Conservation (phyloP, 2,888 invertebrate genomes). For the Sphaeridia pumilis region DNA sequence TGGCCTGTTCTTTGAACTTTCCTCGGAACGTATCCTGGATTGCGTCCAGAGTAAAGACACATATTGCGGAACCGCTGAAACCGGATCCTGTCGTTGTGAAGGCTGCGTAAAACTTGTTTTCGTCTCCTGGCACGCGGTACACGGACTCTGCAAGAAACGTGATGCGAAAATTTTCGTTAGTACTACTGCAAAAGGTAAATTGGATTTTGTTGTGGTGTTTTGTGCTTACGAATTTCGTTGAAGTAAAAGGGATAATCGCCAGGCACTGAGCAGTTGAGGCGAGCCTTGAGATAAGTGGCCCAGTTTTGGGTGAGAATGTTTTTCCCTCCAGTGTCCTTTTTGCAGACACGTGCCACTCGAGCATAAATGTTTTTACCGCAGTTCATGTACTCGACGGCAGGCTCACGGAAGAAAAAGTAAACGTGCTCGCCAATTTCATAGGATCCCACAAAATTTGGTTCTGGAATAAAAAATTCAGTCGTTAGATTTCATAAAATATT, state of each 20-base stretch:
- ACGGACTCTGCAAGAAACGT: slow-evolving; percentile 83
- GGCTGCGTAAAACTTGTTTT: slow-evolving; percentile 85
- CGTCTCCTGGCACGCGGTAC: slow-evolving; percentile 82
- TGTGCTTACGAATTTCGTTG: slow-evolving; percentile 85
- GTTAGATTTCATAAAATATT: too few relatives aligned
- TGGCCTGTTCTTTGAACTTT: slow-evolving; percentile 91
- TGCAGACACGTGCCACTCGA: slow-evolving; percentile 91
- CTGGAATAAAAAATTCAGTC: too few relatives aligned
- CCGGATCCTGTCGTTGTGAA: slow-evolving; percentile 94
- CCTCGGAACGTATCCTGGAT: slow-evolving; percentile 89
- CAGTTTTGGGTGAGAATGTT: slow-evolving; percentile 87
- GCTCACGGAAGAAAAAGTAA: slow-evolving; percentile 95
- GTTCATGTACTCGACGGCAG: slow-evolving; percentile 86
- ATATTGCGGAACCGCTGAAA: slow-evolving; percentile 93
- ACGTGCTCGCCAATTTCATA: slow-evolving; percentile 91
- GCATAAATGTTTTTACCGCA: slow-evolving; percentile 95
- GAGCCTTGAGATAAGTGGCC: slow-evolving; percentile 89
- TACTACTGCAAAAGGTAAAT: too few relatives aligned
- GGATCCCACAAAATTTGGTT: slow-evolving; percentile 96
- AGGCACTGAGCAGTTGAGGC: slow-evolving; percentile 91
- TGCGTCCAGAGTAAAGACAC: slow-evolving; percentile 80
- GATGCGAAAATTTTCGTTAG: too few relatives aligned
- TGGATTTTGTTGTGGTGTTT: too few relatives aligned
- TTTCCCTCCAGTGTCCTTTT: slow-evolving; percentile 86
- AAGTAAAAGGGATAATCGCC: slow-evolving; percentile 98